phyloP scores from a whole-genome alignment of 1,140 invertebrate species.

The Plutomurus gul region DNA sequence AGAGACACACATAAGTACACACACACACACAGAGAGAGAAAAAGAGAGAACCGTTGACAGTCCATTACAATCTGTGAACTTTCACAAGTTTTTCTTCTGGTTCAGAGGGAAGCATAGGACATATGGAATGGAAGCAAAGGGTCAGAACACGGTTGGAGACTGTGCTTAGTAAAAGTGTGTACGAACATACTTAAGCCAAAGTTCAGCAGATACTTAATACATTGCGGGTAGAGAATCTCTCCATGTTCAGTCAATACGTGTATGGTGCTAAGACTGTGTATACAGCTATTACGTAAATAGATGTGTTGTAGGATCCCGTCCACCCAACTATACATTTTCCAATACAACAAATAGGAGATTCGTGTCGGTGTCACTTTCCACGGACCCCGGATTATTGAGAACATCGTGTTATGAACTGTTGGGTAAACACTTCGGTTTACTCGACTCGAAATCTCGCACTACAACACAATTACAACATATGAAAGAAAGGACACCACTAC shows the following conservation, averaged over 20 bases:
- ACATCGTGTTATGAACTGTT: conserved; percentile 23
- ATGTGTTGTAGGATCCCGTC: too few relatives aligned
- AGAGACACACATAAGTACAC: background rate
- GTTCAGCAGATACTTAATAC: background rate
- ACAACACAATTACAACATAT: conserved; percentile 17
- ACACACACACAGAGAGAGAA: background rate
- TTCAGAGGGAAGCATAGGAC: too few relatives aligned
- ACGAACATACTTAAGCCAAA: background rate
- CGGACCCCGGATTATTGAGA: conserved; percentile 4
- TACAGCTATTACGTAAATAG: too few relatives aligned
- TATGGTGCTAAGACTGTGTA: too few relatives aligned
- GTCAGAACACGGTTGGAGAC: background rate
- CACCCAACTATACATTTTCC: background rate
- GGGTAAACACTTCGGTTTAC: background rate
- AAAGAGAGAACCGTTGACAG: background rate
- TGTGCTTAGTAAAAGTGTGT: background rate
- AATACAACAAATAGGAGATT: background rate
- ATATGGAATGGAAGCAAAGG: background rate
- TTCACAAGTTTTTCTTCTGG: conserved; percentile 6
- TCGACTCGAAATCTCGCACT: background rate
- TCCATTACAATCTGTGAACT: background rate
- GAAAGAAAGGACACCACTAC: background rate
- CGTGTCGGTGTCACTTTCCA: conserved; percentile 24
- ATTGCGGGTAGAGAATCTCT: background rate
- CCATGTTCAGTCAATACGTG: too few relatives aligned